Evolutionary conservation across 2,113 vertebrate genomes (phyloP).

Genomic region (Sylvietta virens): DNA sequence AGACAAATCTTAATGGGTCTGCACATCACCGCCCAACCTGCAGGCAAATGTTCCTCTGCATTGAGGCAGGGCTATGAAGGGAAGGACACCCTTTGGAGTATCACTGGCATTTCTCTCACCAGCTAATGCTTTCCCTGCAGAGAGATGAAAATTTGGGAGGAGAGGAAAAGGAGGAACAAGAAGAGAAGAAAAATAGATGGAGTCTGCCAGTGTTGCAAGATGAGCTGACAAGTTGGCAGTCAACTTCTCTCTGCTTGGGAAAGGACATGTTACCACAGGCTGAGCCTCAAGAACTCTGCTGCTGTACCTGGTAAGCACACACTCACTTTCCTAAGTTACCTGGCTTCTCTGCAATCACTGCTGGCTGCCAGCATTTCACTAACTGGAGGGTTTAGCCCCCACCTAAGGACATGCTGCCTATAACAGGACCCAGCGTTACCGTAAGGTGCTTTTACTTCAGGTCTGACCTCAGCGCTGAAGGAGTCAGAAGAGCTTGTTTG

Average conservation of each 20-base stretch:
- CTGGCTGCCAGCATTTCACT: neutral
- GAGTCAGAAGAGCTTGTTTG: neutral
- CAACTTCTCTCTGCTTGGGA: neutral
- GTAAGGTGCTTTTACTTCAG: neutral
- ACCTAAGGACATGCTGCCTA: neutral
- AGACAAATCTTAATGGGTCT: neutral
- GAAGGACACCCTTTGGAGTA: neutral
- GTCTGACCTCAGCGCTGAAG: neutral
- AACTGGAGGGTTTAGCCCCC: neutral
- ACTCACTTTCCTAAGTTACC: neutral
- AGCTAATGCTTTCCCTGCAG: neutral
- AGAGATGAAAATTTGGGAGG: neutral
- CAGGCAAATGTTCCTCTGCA: neutral
- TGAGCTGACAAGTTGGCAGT: neutral
- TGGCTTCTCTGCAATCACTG: neutral
- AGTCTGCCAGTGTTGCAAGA: neutral
- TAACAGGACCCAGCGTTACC: accelerated
- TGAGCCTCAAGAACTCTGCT: neutral
- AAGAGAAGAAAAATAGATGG: neutral
- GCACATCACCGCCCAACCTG: neutral
- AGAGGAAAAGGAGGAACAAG: neutral
- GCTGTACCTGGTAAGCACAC: neutral
- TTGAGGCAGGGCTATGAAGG: neutral
- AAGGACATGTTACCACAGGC: neutral
- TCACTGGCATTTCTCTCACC: neutral